Percentiles rank a stretch among this genome's conserved stretches.
phyloP scores from a whole-genome alignment of 2,888 invertebrate species.

The Agrotis exclamationis region DNA sequence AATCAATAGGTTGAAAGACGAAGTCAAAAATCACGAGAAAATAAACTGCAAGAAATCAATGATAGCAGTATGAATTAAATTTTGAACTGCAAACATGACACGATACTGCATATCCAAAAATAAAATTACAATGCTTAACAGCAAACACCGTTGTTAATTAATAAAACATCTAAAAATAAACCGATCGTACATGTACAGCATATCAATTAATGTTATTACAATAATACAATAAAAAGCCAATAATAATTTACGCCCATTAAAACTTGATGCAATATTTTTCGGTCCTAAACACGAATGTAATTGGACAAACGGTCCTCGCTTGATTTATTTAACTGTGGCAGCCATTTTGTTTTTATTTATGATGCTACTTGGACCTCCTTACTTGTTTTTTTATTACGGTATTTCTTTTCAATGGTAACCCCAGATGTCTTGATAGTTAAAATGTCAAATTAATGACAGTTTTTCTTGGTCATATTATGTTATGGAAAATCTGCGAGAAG shows the following conservation, averaged over 20 bases:
- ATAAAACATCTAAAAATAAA: conserved; percentile 44
- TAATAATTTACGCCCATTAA: conserved; percentile 56
- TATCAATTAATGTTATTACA: conserved; percentile 47
- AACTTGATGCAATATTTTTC: conserved; percentile 60
- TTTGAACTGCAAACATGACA: not conserved
- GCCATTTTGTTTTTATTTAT: conserved; percentile 50
- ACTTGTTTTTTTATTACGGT: conserved; percentile 7
- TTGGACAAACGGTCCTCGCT: conserved; percentile 45
- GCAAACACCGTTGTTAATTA: conserved; percentile 30
- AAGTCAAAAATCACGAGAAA: no score
- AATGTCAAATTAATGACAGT: not conserved
- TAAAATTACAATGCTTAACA: not conserved
- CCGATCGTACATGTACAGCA: conserved; percentile 16
- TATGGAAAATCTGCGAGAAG: not conserved
- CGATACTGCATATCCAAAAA: not conserved
- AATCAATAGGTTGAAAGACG: no score
- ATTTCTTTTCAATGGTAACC: not conserved
- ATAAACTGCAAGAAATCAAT: not conserved
- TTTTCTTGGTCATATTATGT: not conserved
- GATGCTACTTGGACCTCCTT: conserved; percentile 1
- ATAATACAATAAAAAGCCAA: conserved; percentile 38
- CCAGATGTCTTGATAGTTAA: not conserved
- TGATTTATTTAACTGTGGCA: conserved; percentile 55
- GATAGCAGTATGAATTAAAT: not conserved
- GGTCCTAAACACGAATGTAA: conserved; percentile 53